Evolutionary conservation across 2,797 vertebrate genomes (phyloP).

Genomic region (Propithecus perrieri): DNA sequence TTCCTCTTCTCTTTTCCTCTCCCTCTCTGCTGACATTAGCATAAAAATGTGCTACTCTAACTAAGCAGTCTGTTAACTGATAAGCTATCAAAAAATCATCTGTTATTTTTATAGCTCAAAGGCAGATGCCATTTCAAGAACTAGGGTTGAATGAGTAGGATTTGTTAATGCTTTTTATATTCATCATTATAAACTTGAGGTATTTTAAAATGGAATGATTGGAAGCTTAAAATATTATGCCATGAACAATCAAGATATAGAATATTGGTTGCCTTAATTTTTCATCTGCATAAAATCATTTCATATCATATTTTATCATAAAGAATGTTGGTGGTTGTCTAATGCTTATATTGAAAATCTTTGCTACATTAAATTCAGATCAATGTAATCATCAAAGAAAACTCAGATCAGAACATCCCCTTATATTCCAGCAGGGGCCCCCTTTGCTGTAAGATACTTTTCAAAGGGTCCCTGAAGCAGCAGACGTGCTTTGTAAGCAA

Average conservation of each 20-base stretch:
- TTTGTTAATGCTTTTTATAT: conserved; percentile 85
- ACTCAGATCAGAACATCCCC: conserved; percentile 78
- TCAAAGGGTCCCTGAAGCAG: conserved; percentile 63
- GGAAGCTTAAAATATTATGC: conserved; percentile 85
- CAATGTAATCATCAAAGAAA: conserved; percentile 81
- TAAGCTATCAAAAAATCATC: conserved; percentile 91
- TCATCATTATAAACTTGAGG: conserved; percentile 86
- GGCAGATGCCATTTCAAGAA: conserved; percentile 89
- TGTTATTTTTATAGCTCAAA: conserved; percentile 91
- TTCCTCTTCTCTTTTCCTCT: conserved; percentile 75
- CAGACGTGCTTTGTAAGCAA: neutral
- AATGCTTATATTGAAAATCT: conserved; percentile 74
- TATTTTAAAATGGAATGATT: conserved; percentile 86
- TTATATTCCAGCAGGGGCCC: conserved; percentile 79
- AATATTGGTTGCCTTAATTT: conserved; percentile 81
- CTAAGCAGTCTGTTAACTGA: conserved; percentile 91
- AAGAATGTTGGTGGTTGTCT: conserved; percentile 79
- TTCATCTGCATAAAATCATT: conserved; percentile 82
- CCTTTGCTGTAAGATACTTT: conserved; percentile 66
- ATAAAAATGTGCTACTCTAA: conserved; percentile 90
- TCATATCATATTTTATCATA: conserved; percentile 79
- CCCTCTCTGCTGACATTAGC: conserved; percentile 86
- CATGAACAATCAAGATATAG: conserved; percentile 83
- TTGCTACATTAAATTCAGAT: conserved; percentile 79
- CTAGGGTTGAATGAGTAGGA: conserved; percentile 87